Base-by-base conservation (phyloP, 2,888 invertebrate species). In the Tiliacea aurago region DNA sequence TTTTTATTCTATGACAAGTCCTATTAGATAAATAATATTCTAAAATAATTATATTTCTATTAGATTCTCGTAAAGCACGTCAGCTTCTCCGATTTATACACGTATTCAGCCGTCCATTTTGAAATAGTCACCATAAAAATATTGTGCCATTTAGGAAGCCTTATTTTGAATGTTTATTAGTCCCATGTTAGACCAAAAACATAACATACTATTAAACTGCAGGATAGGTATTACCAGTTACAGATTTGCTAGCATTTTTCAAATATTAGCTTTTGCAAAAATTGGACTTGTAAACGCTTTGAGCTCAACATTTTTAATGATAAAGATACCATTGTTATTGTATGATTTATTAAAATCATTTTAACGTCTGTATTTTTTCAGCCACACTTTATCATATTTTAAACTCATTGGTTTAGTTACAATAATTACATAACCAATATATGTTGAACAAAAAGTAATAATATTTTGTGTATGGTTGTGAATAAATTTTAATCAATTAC, bases 21-120 rank as follows among this genome's bases (percentile, higher is more conserved):
- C 83, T 82, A 66, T 61, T 78, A 83, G 70, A 65, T 41, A 59
- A 74, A 68, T 75, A 74, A 68, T 75, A 82, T 71, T 82, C 75
- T 58, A 49, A 65, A 66, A 62, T 62, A 62, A 53, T 65, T 43
- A 23, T 74, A 75, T 71, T 78, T 72, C 72, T 76, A 63, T 66
- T 79, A 73, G 66, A 78, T 78, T 78, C 68, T 84, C 79, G 73
- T 73, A 73, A 55, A 78, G 70, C 81, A 79, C 84, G 76, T 59
- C 78, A 81, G 87, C 89, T 86, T 88, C 76, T 84, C 84, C 59
- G 70, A 76, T 61, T 61, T 84, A 53, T 49, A 82, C 75, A 78
- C 77, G 75, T 72, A 73, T 84, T 86, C 87, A 83, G 84, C 90
- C 90, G 91, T 91, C 91, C 91, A 91, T 90, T 90, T 89, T 88